phyloP scores from a whole-genome alignment of 2,888 invertebrate genomes.

The Tryphoninae sp. region DNA sequence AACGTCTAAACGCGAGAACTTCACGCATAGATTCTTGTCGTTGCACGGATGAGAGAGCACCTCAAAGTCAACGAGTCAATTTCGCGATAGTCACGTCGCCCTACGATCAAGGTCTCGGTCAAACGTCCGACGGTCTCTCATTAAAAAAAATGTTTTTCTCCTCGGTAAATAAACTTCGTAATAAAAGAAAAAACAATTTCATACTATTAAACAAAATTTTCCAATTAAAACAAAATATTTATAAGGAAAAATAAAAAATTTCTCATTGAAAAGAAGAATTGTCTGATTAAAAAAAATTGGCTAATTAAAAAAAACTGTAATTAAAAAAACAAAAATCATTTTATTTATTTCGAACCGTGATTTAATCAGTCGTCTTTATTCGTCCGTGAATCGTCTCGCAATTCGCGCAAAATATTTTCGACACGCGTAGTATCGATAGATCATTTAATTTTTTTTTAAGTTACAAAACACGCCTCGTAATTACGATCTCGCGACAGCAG shows the following conservation, averaged over 20 bases:
- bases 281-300: too few relatives aligned
- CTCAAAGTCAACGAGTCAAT: slow-evolving; percentile 35
- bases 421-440: not conserved
- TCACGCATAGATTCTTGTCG: not conserved
- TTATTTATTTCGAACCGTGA: not conserved
- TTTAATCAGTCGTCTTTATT: not conserved
- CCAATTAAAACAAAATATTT: too few relatives aligned
- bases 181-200: too few relatives aligned
- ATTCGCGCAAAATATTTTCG: not conserved
- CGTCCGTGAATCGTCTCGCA: not conserved
- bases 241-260: too few relatives aligned
- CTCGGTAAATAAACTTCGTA: not conserved
- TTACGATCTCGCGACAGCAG: too few relatives aligned
- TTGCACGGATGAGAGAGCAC: not conserved
- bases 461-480: too few relatives aligned
- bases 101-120: slow-evolving; percentile 36
- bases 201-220: too few relatives aligned
- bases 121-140: not conserved
- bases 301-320: not conserved
- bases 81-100: slow-evolving; percentile 24
- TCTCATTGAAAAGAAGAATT: too few relatives aligned
- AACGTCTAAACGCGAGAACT: slow-evolving; percentile 31
- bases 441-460: not conserved
- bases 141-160: not conserved
- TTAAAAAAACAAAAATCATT: not conserved